Base-by-base conservation (phyloP, 2,888 invertebrate genomes). In the Galerucella calmariensis region DNA sequence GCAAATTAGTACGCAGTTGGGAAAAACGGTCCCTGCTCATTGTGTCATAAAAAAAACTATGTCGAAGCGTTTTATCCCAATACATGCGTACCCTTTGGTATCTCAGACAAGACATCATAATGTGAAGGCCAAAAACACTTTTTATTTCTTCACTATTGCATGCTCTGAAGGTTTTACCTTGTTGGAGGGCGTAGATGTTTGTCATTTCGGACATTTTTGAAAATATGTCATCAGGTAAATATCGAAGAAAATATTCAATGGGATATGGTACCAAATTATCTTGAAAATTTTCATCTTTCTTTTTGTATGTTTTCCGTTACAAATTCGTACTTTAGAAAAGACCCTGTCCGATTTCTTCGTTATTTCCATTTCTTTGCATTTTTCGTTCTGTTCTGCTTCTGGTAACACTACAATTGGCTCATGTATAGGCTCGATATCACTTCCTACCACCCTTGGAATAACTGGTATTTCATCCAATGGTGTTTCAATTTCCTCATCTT, bases 211-310 rank as follows among this genome's bases (percentile, higher is more conserved):
- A 2, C 20, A 65, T 65, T 44, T 44, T 44, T n/a, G 14, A 2
- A 35, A 65, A 65, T 44, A 65, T 65, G 9, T 20, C 44, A 44
- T 65, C 20, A 8, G 44, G 65, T 11, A 44, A 65, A 65, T 65
- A 65, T 44, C 44, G 41, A 41, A 65, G 35, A 65, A 65, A 65
- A 65, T 65, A 44, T 9, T 65, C 65, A 44, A 65, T 65, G 16
- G 65, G 65, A 27, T 27, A 27, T 27, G 27, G 27, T 27, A 27
- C 27, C 27, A 27, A 27, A 27, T 27, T 27, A 27, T 27, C 27
- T 27, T 27, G 27, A 27, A 27, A 27, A 65, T 44, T 24, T 14
- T 24, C 16, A 24, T 35, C 35, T 27, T 27, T 27, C 27, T 27
- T 27, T 27, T 27, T 27, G 27, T 27, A 27, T 27, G 27, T 27